Percentiles rank a stretch among this genome's conserved stretches.
These are phyloP conservation scores for Arge pagana DNA, from an alignment of 2,888 invertebrate genomes.

Conservation along the genomic window DNA sequence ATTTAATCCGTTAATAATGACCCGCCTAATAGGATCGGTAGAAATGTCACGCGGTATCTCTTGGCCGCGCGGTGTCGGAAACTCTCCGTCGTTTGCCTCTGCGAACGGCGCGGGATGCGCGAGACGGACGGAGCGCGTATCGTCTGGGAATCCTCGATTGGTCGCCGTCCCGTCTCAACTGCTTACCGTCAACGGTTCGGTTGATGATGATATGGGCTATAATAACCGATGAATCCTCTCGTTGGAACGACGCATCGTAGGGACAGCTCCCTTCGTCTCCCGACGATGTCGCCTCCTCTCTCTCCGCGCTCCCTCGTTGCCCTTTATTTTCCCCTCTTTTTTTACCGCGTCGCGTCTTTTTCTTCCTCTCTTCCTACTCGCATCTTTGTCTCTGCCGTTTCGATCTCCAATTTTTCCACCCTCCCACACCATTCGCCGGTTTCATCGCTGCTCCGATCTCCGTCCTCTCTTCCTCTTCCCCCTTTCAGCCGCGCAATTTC, in stretches of 20 bases:
- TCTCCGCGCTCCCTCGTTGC: neutral
- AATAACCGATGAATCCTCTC: neutral
- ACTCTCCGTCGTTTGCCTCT: neutral
- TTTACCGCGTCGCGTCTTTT: too few relatives aligned
- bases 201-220: slow-evolving; percentile 8
- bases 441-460: too few relatives aligned
- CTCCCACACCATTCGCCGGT: too few relatives aligned
- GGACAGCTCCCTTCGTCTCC: too few relatives aligned
- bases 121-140: neutral
- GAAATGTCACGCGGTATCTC: slow-evolving; percentile 46
- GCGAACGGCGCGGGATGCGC: neutral
- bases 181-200: slow-evolving; percentile 17
- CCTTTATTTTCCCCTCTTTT: neutral
- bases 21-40: slow-evolving; percentile 43
- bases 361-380: neutral
- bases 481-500: too few relatives aligned
- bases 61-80: slow-evolving; percentile 4
- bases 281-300: neutral
- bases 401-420: neutral
- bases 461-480: too few relatives aligned
- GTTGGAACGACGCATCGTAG: neutral
- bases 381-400: neutral
- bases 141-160: slow-evolving; percentile 16
- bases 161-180: slow-evolving; percentile 11
- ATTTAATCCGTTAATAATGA: slow-evolving; percentile 53